Percentiles rank a stretch among this genome's conserved stretches.
These are phyloP conservation scores for Camptogramma bilineatum DNA, from an alignment of 2,888 invertebrate genomes.

Conservation along the genomic window DNA sequence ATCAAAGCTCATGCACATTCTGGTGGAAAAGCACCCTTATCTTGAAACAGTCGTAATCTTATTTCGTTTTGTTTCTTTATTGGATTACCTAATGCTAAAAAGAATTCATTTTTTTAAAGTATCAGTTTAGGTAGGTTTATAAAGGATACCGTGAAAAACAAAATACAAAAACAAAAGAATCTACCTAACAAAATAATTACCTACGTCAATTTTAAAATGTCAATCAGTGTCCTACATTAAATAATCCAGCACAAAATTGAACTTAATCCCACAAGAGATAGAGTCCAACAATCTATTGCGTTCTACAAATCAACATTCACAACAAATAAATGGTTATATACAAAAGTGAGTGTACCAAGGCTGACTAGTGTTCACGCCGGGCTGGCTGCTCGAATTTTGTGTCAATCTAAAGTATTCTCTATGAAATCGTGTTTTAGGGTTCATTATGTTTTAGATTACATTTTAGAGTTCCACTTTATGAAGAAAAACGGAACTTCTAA, in stretches of 20 bases:
- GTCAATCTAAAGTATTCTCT: conserved; percentile 57
- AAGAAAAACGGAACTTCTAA: background rate
- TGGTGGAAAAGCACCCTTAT: too few relatives aligned
- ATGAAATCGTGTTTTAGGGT: conserved; percentile 48
- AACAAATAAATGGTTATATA: conserved; percentile 60
- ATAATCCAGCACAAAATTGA: conserved; percentile 39
- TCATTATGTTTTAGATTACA: conserved; percentile 32
- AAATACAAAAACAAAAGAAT: conserved; percentile 53
- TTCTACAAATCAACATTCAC: conserved; percentile 64
- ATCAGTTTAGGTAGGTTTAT: too few relatives aligned
- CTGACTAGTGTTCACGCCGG: conserved; percentile 60
- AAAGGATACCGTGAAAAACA: background rate
- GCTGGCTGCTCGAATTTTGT: conserved; percentile 59
- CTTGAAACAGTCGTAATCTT: too few relatives aligned
- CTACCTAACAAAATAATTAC: conserved; percentile 51
- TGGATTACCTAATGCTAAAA: too few relatives aligned
- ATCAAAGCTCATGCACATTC: too few relatives aligned
- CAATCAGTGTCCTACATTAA: conserved; percentile 52
- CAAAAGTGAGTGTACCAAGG: conserved; percentile 76
- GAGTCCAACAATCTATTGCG: conserved; percentile 45
- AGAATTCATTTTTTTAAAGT: too few relatives aligned
- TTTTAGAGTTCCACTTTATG: conserved; percentile 25
- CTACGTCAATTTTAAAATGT: conserved; percentile 58
- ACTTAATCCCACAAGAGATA: conserved; percentile 51
- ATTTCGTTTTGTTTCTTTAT: too few relatives aligned